These are phyloP conservation scores for Tribolium castaneum DNA, from an alignment of 1,140 invertebrate species.

Conservation along the genomic window DNA sequence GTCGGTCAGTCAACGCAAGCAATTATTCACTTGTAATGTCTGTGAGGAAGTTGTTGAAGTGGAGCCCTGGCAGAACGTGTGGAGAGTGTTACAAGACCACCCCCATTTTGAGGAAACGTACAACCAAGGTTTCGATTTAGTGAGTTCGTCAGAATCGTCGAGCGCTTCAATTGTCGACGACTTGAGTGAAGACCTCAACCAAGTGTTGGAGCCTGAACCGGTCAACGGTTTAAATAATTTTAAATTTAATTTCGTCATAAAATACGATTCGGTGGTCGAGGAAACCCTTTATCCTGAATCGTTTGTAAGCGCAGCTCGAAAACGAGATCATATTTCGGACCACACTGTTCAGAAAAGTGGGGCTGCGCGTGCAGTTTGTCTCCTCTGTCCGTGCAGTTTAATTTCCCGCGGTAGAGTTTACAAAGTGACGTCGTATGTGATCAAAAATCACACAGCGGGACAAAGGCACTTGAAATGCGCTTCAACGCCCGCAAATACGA, in stretches of 20 bases:
- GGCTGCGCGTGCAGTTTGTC: conserved; percentile 45
- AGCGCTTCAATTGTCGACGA: conserved; percentile 39
- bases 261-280: conserved; percentile 19
- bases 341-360: conserved; percentile 49
- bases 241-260: conserved; percentile 13
- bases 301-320: neutral
- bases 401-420: conserved; percentile 13
- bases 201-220: neutral
- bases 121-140: conserved; percentile 37
- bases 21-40: conserved; percentile 44
- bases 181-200: conserved; percentile 37
- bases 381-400: conserved; percentile 51
- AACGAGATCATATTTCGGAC: conserved; percentile 2
- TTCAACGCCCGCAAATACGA: neutral
- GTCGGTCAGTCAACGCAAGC: neutral
- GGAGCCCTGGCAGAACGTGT: conserved; percentile 42
- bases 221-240: conserved; percentile 17
- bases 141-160: conserved; percentile 5
- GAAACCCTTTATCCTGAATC: conserved; percentile 6
- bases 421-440: conserved; percentile 34
- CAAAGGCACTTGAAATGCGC: conserved; percentile 49
- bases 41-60: conserved; percentile 48
- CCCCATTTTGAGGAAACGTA: conserved; percentile 53
- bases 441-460: conserved; percentile 47
- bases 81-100: conserved; percentile 50